Percentiles rank a stretch among this genome's conserved stretches.
These are phyloP conservation scores for Polietes domitor DNA, from an alignment of 2,888 invertebrate species.

Conservation along the genomic window DNA sequence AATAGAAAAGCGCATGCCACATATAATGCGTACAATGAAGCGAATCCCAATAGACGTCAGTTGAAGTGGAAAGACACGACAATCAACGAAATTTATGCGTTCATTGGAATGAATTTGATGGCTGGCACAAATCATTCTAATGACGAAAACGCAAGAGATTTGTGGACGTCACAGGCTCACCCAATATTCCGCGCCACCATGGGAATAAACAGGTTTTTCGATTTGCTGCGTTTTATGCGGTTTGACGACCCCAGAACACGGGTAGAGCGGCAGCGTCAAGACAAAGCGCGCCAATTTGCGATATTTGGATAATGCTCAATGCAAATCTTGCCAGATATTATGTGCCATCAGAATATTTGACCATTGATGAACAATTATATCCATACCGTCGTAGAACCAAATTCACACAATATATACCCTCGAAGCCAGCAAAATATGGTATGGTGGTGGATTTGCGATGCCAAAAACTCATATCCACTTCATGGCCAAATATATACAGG, in stretches of 20 bases:
- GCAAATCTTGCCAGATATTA: slow-evolving; percentile 71
- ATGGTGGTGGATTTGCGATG: slow-evolving; percentile 55
- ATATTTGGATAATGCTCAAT: slow-evolving; percentile 73
- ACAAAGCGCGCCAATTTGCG: slow-evolving; percentile 70
- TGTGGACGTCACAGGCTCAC: slow-evolving; percentile 43
- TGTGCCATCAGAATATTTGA: slow-evolving; percentile 70
- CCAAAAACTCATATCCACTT: slow-evolving; percentile 51
- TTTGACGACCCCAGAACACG: slow-evolving; percentile 73
- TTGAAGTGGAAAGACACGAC: slow-evolving; percentile 45
- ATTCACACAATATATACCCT: slow-evolving; percentile 48
- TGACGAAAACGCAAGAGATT: slow-evolving; percentile 12
- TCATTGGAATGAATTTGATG: too few relatives aligned
- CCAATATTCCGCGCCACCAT: slow-evolving; percentile 44
- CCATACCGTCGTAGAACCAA: slow-evolving; percentile 68
- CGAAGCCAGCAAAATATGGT: slow-evolving; percentile 52
- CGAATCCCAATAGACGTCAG: slow-evolving; percentile 43
- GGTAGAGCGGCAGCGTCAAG: slow-evolving; percentile 61
- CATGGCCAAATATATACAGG: slow-evolving; percentile 46
- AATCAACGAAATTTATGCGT: too few relatives aligned
- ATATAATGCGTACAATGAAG: slow-evolving; percentile 27
- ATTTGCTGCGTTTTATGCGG: slow-evolving; percentile 70
- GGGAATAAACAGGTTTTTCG: slow-evolving; percentile 69
- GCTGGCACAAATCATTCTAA: slow-evolving; percentile 39
- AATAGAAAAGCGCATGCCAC: not conserved
- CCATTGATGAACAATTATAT: slow-evolving; percentile 73